Percentiles rank a stretch among this genome's conserved stretches.
Conservation (phyloP, 2,888 invertebrate genomes). For the Drosophila subsilvestris region DNA sequence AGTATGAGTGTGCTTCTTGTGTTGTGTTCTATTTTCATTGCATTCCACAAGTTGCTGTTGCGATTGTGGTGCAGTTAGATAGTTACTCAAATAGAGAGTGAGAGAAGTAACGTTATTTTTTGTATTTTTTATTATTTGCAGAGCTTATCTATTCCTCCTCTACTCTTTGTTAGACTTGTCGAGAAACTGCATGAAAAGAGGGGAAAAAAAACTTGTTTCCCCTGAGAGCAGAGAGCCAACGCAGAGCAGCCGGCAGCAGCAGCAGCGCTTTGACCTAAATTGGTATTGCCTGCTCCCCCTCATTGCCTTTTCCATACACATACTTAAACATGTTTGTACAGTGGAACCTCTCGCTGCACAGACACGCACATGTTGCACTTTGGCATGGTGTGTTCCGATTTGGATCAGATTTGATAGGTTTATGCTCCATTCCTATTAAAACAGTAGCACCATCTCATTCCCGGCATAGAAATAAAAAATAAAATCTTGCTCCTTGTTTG, state of each 20-base stretch:
- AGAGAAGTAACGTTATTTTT: conserved; percentile 21
- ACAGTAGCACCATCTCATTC: no score
- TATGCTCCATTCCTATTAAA: no score
- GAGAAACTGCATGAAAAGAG: conserved; percentile 12
- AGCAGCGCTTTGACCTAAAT: conserved; percentile 61
- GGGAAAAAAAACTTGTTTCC: conserved; percentile 31
- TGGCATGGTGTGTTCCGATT: not conserved
- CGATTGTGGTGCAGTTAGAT: not conserved
- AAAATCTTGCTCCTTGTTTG: not conserved
- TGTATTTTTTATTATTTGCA: conserved; percentile 39
- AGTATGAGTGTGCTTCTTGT: conserved; percentile 11
- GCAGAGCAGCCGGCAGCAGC: conserved; percentile 7
- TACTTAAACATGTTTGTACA: not conserved
- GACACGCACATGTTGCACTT: not conserved
- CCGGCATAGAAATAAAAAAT: no score
- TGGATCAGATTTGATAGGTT: no score
- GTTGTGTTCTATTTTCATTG: conserved; percentile 51
- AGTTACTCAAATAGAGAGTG: not conserved
- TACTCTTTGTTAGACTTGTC: not conserved
- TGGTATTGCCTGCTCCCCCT: conserved; percentile 15
- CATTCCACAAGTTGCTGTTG: conserved; percentile 68
- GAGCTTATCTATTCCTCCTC: conserved; percentile 51
- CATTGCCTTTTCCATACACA: not conserved
- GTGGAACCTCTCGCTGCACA: not conserved
- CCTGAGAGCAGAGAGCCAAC: not conserved